Evolutionary conservation across 2,888 invertebrate genomes (phyloP), one percentile per base, ranked within the genome.

Genomic region (Patella caerulea): DNA sequence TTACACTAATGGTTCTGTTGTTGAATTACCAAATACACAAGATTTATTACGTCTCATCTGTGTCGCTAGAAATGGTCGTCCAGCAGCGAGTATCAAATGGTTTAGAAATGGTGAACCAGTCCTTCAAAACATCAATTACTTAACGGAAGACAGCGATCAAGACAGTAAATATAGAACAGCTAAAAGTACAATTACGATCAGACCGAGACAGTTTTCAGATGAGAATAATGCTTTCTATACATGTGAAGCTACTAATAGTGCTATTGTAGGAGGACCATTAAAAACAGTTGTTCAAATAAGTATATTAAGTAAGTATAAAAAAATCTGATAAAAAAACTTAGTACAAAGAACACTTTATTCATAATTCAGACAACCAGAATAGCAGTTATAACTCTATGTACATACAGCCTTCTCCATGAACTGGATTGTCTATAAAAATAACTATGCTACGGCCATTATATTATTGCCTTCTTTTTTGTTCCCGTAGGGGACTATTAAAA

Each of bases 211-310:
- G 5, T 82, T 82, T 15, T 95, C 96, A 0, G 95, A 95, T 59
- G 98, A 99, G 92, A 97, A 99, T 92, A 96, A 96, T 90, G 98
- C 97, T 2, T 93, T 95, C 82, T 98, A 97, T 92, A 95, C 96
- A 76, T 99, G 99, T 91, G 96, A 97, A 91, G 98, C 98, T 0
- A 95, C 95, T 88, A 98, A 98, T 93, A 95, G 95, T 71, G 98
- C 97, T n/a, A 77, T 88, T 17, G 95, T 95, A 88, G 96, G 96
- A 0, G 93, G 96, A 88, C 95, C 95, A 83, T 95, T 96, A 9
- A 96, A 96, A 82, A 95, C 96, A 69, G 95, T 95, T 92, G 95
- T 98, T 77, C 95, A 95, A 86, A 94, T 98, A 78, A 96, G 95
- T 79, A 97, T 98, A 3, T 93, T 96, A 56, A 98, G 98, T 98